These are phyloP conservation scores for Tachysurus vachellii DNA, from an alignment of 2,113 vertebrate species.

Conservation along the genomic window DNA sequence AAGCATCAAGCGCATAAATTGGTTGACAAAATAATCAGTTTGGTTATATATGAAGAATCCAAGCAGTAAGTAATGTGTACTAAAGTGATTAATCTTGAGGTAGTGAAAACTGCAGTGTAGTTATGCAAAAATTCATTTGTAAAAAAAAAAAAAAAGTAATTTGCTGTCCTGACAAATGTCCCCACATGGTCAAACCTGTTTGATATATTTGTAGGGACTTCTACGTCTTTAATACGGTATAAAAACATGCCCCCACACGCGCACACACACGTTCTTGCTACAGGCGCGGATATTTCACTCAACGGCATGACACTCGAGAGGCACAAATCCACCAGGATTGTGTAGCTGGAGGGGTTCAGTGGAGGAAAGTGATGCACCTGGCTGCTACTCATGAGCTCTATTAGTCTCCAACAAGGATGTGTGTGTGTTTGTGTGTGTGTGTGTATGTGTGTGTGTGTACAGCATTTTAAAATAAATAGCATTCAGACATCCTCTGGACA, in stretches of 20 bases:
- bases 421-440: background rate
- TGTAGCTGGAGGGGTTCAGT: slow-evolving; percentile 42
- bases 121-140: background rate
- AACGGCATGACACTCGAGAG: slow-evolving; percentile 36
- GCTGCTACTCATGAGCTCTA: slow-evolving; percentile 34
- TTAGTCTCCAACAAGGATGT: slow-evolving; percentile 14
- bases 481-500: slow-evolving; percentile 2
- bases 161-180: background rate
- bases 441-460: background rate
- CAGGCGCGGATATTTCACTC: slow-evolving; percentile 32
- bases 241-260: background rate
- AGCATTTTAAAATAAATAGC: slow-evolving; percentile 7
- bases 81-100: too few relatives aligned
- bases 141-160: background rate
- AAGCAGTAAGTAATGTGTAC: background rate
- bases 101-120: background rate
- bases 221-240: background rate
- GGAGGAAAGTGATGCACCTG: slow-evolving; percentile 43
- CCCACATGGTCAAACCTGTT: background rate
- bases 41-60: background rate
- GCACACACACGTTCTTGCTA: slow-evolving; percentile 2
- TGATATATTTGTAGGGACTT: background rate
- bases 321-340: slow-evolving; percentile 39
- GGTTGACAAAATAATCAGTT: background rate
- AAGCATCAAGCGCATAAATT: background rate